Evolutionary conservation across 2,888 invertebrate genomes (phyloP), one percentile per base, ranked within the genome.

Genomic region (Archips crataeganus): DNA sequence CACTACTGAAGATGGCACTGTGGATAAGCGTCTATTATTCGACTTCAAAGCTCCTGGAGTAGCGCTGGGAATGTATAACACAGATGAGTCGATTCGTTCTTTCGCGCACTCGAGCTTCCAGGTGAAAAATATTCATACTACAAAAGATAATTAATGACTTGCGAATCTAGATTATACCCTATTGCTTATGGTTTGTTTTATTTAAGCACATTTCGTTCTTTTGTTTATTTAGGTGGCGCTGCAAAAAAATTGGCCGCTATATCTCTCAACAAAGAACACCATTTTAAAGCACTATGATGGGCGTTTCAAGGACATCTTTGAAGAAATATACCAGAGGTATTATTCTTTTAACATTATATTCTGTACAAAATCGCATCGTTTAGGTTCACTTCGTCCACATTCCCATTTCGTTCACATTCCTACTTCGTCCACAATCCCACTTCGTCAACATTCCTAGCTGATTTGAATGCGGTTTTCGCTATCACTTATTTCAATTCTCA

Each of bases 31-130:
- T 34, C 92, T 95, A 77, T 94, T 98, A 57, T 98, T 95, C 87
- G 94, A 96, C 79, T 98, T 96, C 94, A 97, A 97, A 87, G 87
- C 93, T 1, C 95, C 96, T 3, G 98, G 98, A 66, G 97, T 98
- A 11, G 96, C 96, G n/a, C 91, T 98, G 95, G 97, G 96, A 80
- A 98, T 98, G 98, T 98, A 98, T 94, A 98, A 98, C 90, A 97
- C 97, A 0, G 98, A 98, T 82, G 97, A 98, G 85, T 97, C 97
- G 62, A 98, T 98, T 82, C 89, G 90, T 54, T 95, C 96, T 36
- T 98, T 98, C 89, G 98, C 98, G 54, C 97, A 98, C 87, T 97
- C 98, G 75, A 98, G 98, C 87, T 97, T 98, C 94, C 97, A 98
- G 95, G 95, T 93, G 78, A 75, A 51, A 54, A 23, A 54, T 54